These are phyloP conservation scores for Acronicta alni DNA, from an alignment of 2,888 invertebrate species.

Conservation along the genomic window DNA sequence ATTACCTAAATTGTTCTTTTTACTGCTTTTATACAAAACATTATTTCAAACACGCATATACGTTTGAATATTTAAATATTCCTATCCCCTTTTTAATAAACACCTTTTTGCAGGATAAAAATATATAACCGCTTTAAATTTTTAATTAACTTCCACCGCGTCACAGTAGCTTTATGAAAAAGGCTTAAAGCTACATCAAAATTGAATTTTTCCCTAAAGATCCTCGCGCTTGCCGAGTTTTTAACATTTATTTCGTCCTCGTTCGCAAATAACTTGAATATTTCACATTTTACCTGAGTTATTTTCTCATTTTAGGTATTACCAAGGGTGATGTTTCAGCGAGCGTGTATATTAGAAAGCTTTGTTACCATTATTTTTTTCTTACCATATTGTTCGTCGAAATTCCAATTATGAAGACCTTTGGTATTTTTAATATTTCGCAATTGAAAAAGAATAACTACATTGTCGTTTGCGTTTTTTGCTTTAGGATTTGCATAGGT, in stretches of 20 bases:
- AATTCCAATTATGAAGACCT: too few relatives aligned
- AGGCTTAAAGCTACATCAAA: slow-evolving; percentile 13
- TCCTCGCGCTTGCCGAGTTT: slow-evolving; percentile 9
- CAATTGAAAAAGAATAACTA: too few relatives aligned
- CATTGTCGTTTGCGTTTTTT: too few relatives aligned
- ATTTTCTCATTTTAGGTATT: slow-evolving; percentile 22
- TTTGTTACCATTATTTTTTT: slow-evolving; percentile 16
- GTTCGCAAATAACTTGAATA: slow-evolving; percentile 26
- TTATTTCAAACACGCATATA: not conserved
- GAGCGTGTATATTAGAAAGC: slow-evolving; percentile 15
- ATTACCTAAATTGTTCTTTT: not conserved
- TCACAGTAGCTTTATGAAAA: slow-evolving; percentile 15
- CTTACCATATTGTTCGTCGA: not conserved
- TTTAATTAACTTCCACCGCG: slow-evolving; percentile 18
- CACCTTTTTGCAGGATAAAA: not conserved
- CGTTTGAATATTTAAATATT: not conserved
- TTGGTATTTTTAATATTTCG: too few relatives aligned
- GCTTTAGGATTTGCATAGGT: too few relatives aligned
- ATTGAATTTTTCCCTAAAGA: slow-evolving; percentile 19
- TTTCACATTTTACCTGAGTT: slow-evolving; percentile 26
- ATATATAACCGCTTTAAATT: slow-evolving; percentile 2
- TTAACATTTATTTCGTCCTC: slow-evolving; percentile 14
- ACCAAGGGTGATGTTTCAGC: slow-evolving; percentile 3
- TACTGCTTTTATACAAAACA: not conserved
- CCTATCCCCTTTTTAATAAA: not conserved